phyloP scores from a whole-genome alignment of 2,888 invertebrate genomes.

The Drosophila melanocephala region DNA sequence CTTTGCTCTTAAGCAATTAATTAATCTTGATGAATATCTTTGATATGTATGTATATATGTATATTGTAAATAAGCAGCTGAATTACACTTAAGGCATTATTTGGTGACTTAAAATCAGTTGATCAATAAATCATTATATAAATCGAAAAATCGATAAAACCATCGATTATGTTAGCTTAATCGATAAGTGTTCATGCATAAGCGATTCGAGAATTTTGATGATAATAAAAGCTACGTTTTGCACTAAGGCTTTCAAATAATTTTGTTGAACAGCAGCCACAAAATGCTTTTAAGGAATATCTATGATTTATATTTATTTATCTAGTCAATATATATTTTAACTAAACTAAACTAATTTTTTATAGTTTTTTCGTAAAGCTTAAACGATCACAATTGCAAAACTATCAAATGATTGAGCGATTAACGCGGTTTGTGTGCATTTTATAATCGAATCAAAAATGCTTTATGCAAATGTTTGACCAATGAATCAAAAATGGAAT shows the following conservation, averaged over 20 bases:
- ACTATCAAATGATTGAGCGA: constrained; percentile 36
- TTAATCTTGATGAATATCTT: neutral
- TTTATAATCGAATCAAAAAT: constrained; percentile 45
- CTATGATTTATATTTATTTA: neutral
- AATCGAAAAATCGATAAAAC: neutral
- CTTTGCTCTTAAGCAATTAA: too few species aligned
- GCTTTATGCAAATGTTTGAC: constrained; percentile 39
- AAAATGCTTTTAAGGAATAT: too few species aligned
- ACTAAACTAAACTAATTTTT: neutral
- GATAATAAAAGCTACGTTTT: neutral
- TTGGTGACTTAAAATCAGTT: neutral
- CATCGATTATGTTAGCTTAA: accelerated
- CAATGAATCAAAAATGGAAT: constrained; percentile 28
- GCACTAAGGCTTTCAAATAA: neutral
- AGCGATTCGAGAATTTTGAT: neutral
- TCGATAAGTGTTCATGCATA: neutral
- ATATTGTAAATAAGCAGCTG: neutral
- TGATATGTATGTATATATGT: neutral
- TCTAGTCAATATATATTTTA: too few species aligned
- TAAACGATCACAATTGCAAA: neutral
- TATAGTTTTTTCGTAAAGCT: neutral
- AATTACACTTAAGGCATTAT: neutral
- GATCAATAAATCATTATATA: neutral
- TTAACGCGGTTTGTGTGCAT: constrained; percentile 12
- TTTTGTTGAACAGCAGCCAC: neutral